Evolutionary conservation across 2,888 invertebrate genomes (phyloP).

Genomic region (Malthinus seriepunctatus): DNA sequence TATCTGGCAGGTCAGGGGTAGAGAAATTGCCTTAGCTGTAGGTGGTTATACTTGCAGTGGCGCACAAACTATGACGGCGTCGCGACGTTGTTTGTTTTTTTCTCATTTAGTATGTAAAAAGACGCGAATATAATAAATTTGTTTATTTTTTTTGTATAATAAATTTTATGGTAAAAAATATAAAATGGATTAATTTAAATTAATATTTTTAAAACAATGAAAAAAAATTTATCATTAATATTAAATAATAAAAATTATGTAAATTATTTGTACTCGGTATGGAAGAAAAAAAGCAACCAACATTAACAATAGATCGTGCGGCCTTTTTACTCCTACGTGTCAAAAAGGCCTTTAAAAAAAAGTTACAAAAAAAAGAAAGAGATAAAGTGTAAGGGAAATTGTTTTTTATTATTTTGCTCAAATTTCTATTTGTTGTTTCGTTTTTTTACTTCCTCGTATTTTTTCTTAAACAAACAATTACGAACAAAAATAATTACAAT

Average conservation of each 20-base stretch:
- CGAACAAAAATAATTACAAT: no score
- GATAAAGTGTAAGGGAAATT: slow-evolving; percentile 75
- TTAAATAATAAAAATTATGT: no score
- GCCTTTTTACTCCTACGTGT: slow-evolving; percentile 86
- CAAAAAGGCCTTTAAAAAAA: slow-evolving; percentile 87
- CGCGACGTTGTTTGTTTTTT: slow-evolving; percentile 17
- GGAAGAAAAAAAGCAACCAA: slow-evolving; percentile 63
- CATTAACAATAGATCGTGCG: slow-evolving; percentile 84
- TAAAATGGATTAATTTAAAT: background rate
- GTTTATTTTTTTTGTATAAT: background rate
- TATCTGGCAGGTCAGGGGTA: slow-evolving; percentile 25
- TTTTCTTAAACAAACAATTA: no score
- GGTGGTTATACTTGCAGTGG: slow-evolving; percentile 29
- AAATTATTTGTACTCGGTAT: slow-evolving; percentile 30
- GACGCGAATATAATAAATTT: background rate
- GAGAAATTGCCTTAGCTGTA: slow-evolving; percentile 30
- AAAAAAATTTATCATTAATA: no score
- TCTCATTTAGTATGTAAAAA: background rate
- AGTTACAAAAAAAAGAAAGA: slow-evolving; percentile 83
- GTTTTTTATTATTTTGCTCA: no score
- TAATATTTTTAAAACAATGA: background rate
- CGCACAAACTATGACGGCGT: slow-evolving; percentile 25
- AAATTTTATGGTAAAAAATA: background rate
- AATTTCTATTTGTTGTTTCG: no score
- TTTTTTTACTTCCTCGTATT: no score